A percentile compares a stretch with the other conserved stretches of the same genome.
phyloP scores from a whole-genome alignment of 2,888 invertebrate genomes.

The Didymodactylos carnosus region DNA sequence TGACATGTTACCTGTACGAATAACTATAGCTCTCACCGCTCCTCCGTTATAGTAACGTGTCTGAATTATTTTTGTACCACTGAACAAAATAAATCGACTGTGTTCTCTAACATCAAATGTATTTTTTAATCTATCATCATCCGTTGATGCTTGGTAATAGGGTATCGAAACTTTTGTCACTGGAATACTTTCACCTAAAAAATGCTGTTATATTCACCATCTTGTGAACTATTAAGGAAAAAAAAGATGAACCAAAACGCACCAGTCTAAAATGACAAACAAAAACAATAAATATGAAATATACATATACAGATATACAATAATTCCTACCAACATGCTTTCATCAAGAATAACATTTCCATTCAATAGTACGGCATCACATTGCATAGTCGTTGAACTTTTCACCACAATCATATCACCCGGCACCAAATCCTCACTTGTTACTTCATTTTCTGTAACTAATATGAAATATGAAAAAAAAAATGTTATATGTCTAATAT shows the following conservation, averaged over 20 bases:
- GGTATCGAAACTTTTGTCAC: conserved; percentile 68
- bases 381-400: conserved; percentile 58
- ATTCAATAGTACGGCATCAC: conserved; percentile 67
- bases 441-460: conserved; percentile 19
- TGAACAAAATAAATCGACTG: conserved; percentile 64
- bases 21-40: conserved; percentile 46
- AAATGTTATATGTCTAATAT: background rate
- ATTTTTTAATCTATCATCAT: conserved; percentile 21
- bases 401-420: conserved; percentile 73
- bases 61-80: conserved; percentile 74
- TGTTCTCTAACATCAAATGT: conserved; percentile 50
- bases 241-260: no score
- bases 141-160: conserved; percentile 34
- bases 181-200: conserved; percentile 87
- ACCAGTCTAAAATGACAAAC: no score
- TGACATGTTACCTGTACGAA: conserved; percentile 32
- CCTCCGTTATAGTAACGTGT: conserved; percentile 68
- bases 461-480: no score
- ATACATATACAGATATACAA: no score
- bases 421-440: conserved; percentile 57
- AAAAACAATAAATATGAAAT: no score
- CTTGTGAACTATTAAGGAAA: no score
- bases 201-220: no score
- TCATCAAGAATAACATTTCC: conserved; percentile 81
- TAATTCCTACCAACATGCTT: conserved; percentile 78